A percentile compares a stretch with the other conserved stretches of the same genome.
Conservation (phyloP, 1,140 invertebrate species). For the Drosophila burlai region DNA sequence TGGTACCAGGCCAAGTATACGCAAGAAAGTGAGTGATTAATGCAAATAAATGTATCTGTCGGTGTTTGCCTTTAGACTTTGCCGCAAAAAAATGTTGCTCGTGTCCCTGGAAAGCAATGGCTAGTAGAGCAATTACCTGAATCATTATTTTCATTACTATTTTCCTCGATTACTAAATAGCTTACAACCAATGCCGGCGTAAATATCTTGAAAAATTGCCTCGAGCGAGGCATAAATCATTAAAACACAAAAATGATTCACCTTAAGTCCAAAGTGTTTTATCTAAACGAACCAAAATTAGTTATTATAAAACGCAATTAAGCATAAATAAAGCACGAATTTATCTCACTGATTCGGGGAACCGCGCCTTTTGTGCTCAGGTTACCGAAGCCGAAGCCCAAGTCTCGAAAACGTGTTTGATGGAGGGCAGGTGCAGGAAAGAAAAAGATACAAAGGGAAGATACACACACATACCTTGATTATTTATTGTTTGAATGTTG, state of each 20-base stretch:
- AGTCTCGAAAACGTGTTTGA: slow-evolving; percentile 61
- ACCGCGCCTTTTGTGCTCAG: slow-evolving; percentile 40
- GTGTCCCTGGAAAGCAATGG: slow-evolving; percentile 6
- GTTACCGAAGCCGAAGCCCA: slow-evolving; percentile 43
- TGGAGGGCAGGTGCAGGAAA: slow-evolving; percentile 61
- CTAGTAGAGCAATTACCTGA: slow-evolving; percentile 13
- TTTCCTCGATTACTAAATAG: slow-evolving; percentile 25
- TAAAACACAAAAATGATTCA: slow-evolving; percentile 32
- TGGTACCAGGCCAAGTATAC: slow-evolving; percentile 37
- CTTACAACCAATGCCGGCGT: slow-evolving; percentile 25
- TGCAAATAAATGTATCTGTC: slow-evolving; percentile 24
- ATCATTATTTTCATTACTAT: slow-evolving; percentile 40
- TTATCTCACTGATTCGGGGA: slow-evolving; percentile 66
- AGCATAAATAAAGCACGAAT: slow-evolving; percentile 66
- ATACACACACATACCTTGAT: slow-evolving; percentile 3
- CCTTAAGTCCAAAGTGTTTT: slow-evolving; percentile 35
- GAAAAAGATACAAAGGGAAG: slow-evolving; percentile 21
- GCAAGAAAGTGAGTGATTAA: slow-evolving; percentile 58
- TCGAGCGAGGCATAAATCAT: slow-evolving; percentile 8
- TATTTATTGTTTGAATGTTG: slow-evolving; percentile 18
- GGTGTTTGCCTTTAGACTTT: slow-evolving; percentile 16
- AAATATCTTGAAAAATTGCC: slow-evolving; percentile 16
- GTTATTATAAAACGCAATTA: slow-evolving; percentile 76
- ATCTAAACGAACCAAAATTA: slow-evolving; percentile 71
- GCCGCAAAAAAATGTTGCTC: neutral